Base-by-base conservation (phyloP, 2,888 invertebrate species). In the Lymantria dispar region DNA sequence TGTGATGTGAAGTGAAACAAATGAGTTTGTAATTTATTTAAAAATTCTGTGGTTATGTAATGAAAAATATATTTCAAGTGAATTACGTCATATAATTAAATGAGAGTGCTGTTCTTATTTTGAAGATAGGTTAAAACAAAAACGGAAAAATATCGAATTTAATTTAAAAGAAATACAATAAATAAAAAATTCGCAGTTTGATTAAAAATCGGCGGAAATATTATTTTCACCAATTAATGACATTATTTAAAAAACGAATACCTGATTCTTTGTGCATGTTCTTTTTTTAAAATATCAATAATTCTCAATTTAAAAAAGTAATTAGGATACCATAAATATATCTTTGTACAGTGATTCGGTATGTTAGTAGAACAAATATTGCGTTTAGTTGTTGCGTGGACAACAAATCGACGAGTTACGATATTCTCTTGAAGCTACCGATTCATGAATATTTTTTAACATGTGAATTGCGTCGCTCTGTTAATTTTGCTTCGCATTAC, bases 1-100 rank as follows among this genome's bases (percentile, higher is more conserved):
- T 54, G 64, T 68, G 58, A 47, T 52, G 56, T 64, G 68, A 64
- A 50, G 64, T 64, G 64, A 47, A 7, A 48, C 37, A 0, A 52
- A 45, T 15, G 30, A 48, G 15, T 29, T 15, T 13, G 12, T 31
- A 12, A 33, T 8, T 48, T 48, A 13, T n/a, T 40, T 9, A 38
- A 52, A 31, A 46, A 47, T 11, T 5, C 22, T 39, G 51, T 51
- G 51, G 3, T 41, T 15, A 45, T 44, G 43, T 33, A 3, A 22
- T 8, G 13, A 12, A 33, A n/a, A n/a, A 46, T 22, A 37, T 30
- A 15, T 52, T 48, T 50, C 46, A 14, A 39, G 41, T 51, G 29
- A 29, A 12, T 13, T 22, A 14, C 33, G 40, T 43, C 31, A 43
- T 9, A 29, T n/a, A 12, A 43, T 31, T 13, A 31, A 31, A 43